Conservation (phyloP, 2,888 invertebrate genomes). For the Drosophila neoperkinsi region DNA sequence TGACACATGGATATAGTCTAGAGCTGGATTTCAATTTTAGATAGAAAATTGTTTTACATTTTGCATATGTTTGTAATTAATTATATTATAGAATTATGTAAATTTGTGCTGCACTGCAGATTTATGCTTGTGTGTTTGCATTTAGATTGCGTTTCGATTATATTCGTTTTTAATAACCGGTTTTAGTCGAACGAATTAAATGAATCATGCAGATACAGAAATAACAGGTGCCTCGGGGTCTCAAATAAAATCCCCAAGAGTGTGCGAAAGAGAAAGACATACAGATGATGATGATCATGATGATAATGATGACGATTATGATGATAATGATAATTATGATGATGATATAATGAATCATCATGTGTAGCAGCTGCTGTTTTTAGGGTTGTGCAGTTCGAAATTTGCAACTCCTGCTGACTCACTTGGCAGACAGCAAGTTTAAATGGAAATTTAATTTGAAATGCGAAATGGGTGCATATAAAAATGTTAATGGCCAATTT, state of each 20-base stretch:
- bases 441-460: constrained; percentile 1
- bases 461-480: not conserved
- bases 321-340: not conserved
- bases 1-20: not conserved
- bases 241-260: not conserved
- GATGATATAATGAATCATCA: constrained; percentile 21
- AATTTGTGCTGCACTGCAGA: constrained; percentile 3
- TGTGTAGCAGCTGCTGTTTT: constrained; percentile 11
- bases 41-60: not conserved
- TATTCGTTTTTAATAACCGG: constrained; percentile 18
- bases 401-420: constrained; percentile 23
- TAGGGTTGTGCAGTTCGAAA: constrained; percentile 4
- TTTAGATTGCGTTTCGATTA: not conserved
- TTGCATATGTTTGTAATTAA: constrained; percentile 4
- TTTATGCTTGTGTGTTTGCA: not conserved
- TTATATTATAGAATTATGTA: constrained; percentile 9
- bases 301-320: not conserved
- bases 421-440: not conserved
- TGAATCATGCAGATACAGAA: constrained; percentile 15
- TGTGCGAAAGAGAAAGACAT: not conserved
- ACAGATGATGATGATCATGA: not conserved
- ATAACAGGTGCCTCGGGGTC: constrained; percentile 7
- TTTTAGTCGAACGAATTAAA: constrained; percentile 9
- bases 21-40: not conserved
- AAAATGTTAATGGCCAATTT: constrained; percentile 15